phyloP scores from a whole-genome alignment of 1,140 invertebrate genomes.

The Papilio xuthus region DNA sequence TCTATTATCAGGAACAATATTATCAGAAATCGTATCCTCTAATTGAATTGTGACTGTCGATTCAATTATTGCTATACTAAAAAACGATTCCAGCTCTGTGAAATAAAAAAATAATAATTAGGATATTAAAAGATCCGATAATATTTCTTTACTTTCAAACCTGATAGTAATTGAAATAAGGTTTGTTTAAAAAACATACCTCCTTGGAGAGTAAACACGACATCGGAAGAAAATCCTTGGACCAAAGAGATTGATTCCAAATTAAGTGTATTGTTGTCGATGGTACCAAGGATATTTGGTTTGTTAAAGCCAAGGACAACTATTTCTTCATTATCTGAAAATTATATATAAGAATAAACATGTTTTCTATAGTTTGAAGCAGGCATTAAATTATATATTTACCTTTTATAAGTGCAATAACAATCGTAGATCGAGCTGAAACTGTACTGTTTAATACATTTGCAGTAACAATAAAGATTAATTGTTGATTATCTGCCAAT shows the following conservation, averaged over 20 bases:
- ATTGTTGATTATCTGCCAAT: constrained; percentile 45
- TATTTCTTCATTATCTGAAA: background rate
- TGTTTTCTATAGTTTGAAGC: background rate
- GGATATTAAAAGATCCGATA: background rate
- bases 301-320: constrained; percentile 47
- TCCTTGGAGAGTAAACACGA: constrained; percentile 47
- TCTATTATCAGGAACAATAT: constrained; percentile 22
- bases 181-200: constrained; percentile 39
- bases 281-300: constrained; percentile 47
- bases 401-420: constrained; percentile 46
- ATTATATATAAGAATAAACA: background rate
- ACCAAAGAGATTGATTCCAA: constrained; percentile 45
- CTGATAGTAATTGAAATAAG: background rate
- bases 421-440: constrained; percentile 41
- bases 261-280: constrained; percentile 40
- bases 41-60: constrained; percentile 40
- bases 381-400: background rate
- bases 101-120: background rate
- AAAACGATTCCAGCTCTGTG: constrained; percentile 44
- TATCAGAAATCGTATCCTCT: background rate
- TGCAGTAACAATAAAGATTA: constrained; percentile 47
- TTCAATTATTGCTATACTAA: constrained; percentile 28
- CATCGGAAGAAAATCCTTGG: constrained; percentile 44
- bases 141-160: background rate
- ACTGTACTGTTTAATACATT: constrained; percentile 31